phyloP scores from a whole-genome alignment of 2,113 vertebrate species.

The Pygoscelis adeliae region DNA sequence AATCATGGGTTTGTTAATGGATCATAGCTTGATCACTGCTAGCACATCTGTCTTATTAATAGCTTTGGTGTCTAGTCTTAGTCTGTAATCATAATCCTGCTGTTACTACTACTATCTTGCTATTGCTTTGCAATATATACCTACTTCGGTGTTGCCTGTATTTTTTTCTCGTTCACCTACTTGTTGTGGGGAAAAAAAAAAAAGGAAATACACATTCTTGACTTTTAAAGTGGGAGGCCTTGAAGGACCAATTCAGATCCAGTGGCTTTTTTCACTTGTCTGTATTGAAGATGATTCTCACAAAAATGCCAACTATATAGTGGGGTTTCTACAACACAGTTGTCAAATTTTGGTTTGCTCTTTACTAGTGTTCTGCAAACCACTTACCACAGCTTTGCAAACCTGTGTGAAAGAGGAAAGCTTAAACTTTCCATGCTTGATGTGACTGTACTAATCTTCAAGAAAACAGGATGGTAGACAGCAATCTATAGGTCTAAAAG shows the following conservation, averaged over 20 bases:
- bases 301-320: not conserved
- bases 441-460: not conserved
- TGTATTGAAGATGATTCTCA: not conserved
- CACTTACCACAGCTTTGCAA: not conserved
- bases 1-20: not conserved
- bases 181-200: not conserved
- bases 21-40: not conserved
- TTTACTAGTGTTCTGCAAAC: not conserved
- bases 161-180: not conserved
- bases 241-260: not conserved
- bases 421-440: not conserved
- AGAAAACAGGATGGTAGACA: not conserved
- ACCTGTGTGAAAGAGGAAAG: not conserved
- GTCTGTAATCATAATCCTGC: not conserved
- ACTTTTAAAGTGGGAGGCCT: not conserved
- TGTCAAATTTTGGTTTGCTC: not conserved
- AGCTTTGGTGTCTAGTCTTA: not conserved
- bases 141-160: not conserved
- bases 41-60: not conserved
- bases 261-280: not conserved
- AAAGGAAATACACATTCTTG: not conserved
- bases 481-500: not conserved
- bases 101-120: not conserved
- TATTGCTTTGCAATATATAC: not conserved
- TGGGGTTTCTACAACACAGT: not conserved